Evolutionary conservation across 2,797 vertebrate species (phyloP), one percentile per base, ranked within the genome.

Genomic region (Gymnocypris eckloni): DNA sequence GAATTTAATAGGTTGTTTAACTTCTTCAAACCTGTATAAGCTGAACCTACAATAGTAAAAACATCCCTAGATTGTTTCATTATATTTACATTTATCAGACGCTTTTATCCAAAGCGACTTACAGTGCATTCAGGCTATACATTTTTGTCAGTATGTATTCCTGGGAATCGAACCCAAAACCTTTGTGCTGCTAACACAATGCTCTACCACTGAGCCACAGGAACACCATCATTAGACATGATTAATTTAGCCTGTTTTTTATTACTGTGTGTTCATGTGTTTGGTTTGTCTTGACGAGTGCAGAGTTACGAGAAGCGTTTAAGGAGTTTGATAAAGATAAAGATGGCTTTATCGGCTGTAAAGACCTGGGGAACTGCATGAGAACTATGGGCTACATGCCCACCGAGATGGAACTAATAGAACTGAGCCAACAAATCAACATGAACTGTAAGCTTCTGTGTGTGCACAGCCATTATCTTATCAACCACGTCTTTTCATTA

Each of bases 311-410:
- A 88, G 98, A 99, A 89, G 98, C 98, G 75, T 99, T 99, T 93
- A 96, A 96, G 90, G 98, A 99, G 91, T 99, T 99, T 86, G 98
- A 99, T 93, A 99, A 98, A 92, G 97, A 99, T 94, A 97, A 97
- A 70, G 98, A 99, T 41, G 98, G 98, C 39, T 99, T 97, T 89
- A 99, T 99, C 93, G 97, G 98, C 95, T 99, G 98, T 92, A 97
- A 98, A 90, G 98, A 99, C 91, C 94, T 99, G 86, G 98, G 98
- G 33, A 98, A 99, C 93, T 99, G 98, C 89, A 99, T 99, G 98
- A 95, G 98, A 73, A 99, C 98, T 13, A 99, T 99, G 98, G 98
- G 98, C 87, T 99, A 97, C 95, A 99, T 99, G 97, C 98, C 98
- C 48, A 99, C 98, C 0, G 98, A 99, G 91, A 99, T 99, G 98